A percentile compares a stretch with the other conserved stretches of the same genome.
Conservation (phyloP, 2,797 vertebrate species). For the Aulostomus chinensis region DNA sequence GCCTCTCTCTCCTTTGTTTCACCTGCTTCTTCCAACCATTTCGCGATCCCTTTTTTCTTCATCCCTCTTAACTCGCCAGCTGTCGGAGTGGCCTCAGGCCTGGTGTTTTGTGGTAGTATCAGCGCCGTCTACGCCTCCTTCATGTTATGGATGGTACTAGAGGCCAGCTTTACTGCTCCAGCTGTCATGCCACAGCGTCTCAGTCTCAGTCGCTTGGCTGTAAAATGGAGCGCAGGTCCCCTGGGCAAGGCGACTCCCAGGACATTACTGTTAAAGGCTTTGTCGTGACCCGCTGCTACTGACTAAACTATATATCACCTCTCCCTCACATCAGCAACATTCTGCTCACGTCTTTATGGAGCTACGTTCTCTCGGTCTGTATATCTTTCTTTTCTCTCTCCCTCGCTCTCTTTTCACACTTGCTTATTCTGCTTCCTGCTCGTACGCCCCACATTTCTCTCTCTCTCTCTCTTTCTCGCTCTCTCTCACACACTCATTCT, state of each 20-base stretch:
- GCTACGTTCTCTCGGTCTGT: constrained; percentile 35
- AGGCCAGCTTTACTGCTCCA: constrained; percentile 73
- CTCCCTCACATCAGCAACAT: constrained; percentile 51
- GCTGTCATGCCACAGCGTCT: constrained; percentile 68
- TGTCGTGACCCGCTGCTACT: constrained; percentile 74
- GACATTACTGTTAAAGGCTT: constrained; percentile 79
- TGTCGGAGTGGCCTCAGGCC: constrained; percentile 70
- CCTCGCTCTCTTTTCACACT: constrained; percentile 40
- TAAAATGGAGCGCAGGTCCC: constrained; percentile 78
- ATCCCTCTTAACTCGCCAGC: constrained; percentile 65
- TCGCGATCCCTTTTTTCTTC: constrained; percentile 54
- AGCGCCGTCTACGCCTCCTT: constrained; percentile 61
- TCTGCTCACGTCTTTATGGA: constrained; percentile 72
- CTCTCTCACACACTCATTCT: constrained; percentile 8
- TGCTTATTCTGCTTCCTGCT: constrained; percentile 52
- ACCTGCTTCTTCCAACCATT: constrained; percentile 49
- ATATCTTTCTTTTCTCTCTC: constrained; percentile 32
- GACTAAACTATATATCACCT: constrained; percentile 79
- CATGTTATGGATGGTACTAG: constrained; percentile 72
- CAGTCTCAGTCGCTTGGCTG: constrained; percentile 77
- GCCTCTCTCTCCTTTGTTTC: constrained; percentile 54
- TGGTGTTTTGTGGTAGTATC: constrained; percentile 74
- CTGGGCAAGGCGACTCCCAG: constrained; percentile 72
- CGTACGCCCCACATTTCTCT: constrained; percentile 43
- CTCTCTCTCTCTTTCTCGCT: constrained; percentile 36